Base-by-base conservation (phyloP, 37 sponge, comb jelly and placozoan genomes). In the Petrosia ficiformis region DNA sequence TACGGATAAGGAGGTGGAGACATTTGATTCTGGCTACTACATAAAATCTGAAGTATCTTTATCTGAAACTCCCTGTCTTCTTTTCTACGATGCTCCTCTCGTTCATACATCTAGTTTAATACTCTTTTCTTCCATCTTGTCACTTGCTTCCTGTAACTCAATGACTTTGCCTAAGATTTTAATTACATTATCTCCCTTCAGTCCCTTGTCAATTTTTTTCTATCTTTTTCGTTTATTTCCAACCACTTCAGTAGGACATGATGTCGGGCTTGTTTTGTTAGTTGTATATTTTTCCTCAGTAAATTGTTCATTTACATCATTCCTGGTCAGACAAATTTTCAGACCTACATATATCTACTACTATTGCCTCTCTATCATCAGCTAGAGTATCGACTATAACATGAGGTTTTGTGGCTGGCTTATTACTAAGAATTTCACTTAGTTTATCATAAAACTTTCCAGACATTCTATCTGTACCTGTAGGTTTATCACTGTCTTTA, bases 41-140 rank as follows among this genome's bases (percentile, higher is more conserved):
- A 64, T 25, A 64, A 29, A 11, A 64, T 30, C 65, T 64, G 65
- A 8, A 64, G 6, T 24, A 68, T 68, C 35, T 68, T 68, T 40
- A 68, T 34, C 22, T 68, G 69, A 68, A 68, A 68, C 22, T 68
- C 69, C 19, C 39, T 5, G 39, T 68, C 69, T 68, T 68, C 69
- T 40, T 39, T 68, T 16, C 38, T 35, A 6, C 19, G 35, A 6
- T 22, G 37, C 8, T 8, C 65, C 5, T 68, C 69, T 32, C 69
- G 29, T 35, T 68, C 69, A 14, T 8, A 39, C 69, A 28, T 68
- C 39, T 68, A 37, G 22, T 22, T 68, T 35, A 14, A 68, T 19
- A 5, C 69, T 14, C 35, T 68, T 68, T 40, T 68, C 69, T 68
- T 68, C 69, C 41, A 35, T 39, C 19, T 35, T 39, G 38, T 68